Evolutionary conservation across 1,140 invertebrate species (phyloP).

Genomic region (Rhopalosiphum padi): DNA sequence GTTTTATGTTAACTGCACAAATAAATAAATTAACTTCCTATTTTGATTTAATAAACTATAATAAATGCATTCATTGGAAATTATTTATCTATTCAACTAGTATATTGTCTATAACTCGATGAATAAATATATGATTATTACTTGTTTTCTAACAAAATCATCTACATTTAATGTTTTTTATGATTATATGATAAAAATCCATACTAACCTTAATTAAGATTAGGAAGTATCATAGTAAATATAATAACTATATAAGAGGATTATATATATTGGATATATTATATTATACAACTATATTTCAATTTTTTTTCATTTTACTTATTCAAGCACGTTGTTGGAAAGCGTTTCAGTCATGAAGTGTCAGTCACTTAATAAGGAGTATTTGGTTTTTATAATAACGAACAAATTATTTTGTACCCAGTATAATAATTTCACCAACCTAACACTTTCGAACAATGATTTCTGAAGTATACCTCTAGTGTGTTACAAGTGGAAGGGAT

Average conservation of each 20-base stretch:
- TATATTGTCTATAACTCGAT: neutral
- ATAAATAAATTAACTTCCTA: neutral
- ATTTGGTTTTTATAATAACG: conserved; percentile 47
- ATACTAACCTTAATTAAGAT: neutral
- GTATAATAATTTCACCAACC: conserved; percentile 38
- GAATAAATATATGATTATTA: neutral
- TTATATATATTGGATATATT: neutral
- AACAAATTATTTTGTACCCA: conserved; percentile 35
- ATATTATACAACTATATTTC: neutral
- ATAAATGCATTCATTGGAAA: neutral
- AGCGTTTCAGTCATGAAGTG: neutral
- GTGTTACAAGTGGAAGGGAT: conserved; percentile 27
- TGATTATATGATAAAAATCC: neutral
- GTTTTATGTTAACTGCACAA: neutral
- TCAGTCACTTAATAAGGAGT: conserved; percentile 17
- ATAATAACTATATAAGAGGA: neutral
- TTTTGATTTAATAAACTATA: neutral
- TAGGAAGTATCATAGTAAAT: neutral
- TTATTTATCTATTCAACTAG: neutral
- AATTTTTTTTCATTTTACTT: neutral
- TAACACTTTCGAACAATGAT: conserved; percentile 48
- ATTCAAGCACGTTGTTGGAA: neutral
- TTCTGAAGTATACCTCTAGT: conserved; percentile 45
- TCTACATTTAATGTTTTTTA: neutral
- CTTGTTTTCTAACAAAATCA: neutral